Evolutionary conservation across 2,888 invertebrate species (phyloP), one percentile per base, ranked within the genome.

Genomic region (Homarus gammarus): DNA sequence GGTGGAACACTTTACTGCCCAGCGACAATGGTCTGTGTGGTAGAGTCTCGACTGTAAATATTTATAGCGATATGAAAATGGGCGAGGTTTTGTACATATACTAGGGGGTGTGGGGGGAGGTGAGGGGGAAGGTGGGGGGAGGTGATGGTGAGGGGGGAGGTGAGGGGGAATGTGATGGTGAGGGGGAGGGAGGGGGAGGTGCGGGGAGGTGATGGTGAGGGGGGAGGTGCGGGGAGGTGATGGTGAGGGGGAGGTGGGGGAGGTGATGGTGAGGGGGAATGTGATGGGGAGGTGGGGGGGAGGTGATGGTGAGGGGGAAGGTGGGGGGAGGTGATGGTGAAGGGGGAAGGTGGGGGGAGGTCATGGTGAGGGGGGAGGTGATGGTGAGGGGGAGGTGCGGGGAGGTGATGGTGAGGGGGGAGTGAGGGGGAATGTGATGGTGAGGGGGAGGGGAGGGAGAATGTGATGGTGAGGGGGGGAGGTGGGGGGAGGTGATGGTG

Each of bases 11-110:
- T 5, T 10, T 5, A n/a, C 61, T 6, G 2, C 18, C 2, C 44
- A 5, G 12, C 44, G 5, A 44, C 12, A 12, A 44, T 44, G 44
- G 6, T 44, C 44, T 8, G 44, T 8, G 44, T 44, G 44, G 44
- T n/a, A n/a, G 44, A 44, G 44, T 5, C 44, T 8, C 5, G 33
- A 33, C 72, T 73, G 27, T 75, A 44, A n/a, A 44, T 75, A 75
- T 75, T 75, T 75, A 2, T 75, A 44, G 49, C 27, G 12, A 44
- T 44, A 49, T 44, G 75, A 27, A 75, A 75, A 75, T 27, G 49
- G 44, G 44, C 75, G 75, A 44, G n/a, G 10, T 33, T 33, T 36
- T 79, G 49, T 56, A 56, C 36, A 79, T 51, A 56, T 49, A 38
- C 22, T 38, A 40, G 75, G 44, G 18, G 8, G 38, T 10, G 8